Conservation (phyloP, 2,797 vertebrate species). For the Smutsia gigantea region DNA sequence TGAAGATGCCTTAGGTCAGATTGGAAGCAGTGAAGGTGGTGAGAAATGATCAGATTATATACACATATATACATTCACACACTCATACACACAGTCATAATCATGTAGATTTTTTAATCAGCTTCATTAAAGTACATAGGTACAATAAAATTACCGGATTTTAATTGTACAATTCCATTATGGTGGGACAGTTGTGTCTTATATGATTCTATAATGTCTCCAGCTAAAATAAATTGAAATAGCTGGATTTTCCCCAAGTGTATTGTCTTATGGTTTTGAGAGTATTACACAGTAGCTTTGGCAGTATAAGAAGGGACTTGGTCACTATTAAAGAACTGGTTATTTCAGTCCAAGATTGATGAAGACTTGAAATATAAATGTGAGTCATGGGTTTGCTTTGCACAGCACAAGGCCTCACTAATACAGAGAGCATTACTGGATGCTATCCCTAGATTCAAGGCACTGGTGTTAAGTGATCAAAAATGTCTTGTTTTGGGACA, state of each 20-base stretch:
- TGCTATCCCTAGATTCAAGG: neutral
- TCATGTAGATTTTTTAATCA: neutral
- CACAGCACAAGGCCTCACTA: neutral
- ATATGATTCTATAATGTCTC: neutral
- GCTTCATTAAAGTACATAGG: neutral
- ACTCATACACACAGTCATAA: neutral
- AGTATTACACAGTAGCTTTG: neutral
- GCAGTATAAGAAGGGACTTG: neutral
- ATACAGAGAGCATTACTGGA: neutral
- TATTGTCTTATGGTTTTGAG: neutral
- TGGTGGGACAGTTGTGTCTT: neutral
- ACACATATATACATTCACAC: neutral
- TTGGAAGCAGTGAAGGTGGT: neutral
- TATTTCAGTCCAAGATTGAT: neutral
- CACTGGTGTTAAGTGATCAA: neutral
- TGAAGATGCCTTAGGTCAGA: neutral
- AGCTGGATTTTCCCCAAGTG: neutral
- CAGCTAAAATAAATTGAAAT: constrained; percentile 23
- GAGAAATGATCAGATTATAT: neutral
- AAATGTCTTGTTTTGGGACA: neutral
- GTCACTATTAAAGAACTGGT: neutral
- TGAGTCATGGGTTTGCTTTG: neutral
- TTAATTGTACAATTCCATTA: constrained; percentile 33
- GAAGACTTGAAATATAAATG: neutral
- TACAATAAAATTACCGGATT: neutral